phyloP scores from a whole-genome alignment of 37 sponge, comb jelly and placozoan genomes.

The Chondrilla cf. caribensis region DNA sequence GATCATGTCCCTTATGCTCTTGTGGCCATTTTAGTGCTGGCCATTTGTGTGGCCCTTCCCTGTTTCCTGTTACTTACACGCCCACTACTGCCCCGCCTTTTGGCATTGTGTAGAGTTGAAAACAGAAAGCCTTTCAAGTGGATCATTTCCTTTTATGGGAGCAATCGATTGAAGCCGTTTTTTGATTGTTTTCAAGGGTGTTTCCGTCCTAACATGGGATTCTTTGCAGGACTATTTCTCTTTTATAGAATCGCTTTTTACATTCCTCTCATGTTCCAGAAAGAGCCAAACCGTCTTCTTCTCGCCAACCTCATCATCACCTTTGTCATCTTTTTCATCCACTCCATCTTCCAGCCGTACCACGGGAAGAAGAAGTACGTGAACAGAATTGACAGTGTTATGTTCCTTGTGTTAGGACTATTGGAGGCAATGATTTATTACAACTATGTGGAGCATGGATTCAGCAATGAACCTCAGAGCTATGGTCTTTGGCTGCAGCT shows the following conservation, averaged over 20 bases:
- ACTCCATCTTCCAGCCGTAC: slow-evolving; percentile 14
- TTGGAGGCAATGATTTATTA: not conserved
- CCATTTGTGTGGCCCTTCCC: not conserved
- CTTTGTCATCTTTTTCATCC: not conserved
- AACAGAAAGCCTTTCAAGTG: not conserved
- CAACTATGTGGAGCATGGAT: not conserved
- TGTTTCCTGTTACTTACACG: slow-evolving; percentile 8
- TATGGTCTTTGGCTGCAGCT: not conserved
- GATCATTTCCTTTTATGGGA: slow-evolving; percentile 16
- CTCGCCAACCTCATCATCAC: not conserved
- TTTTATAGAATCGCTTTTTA: not conserved
- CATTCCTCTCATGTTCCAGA: not conserved
- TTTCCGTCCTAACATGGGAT: not conserved
- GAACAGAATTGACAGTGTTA: not conserved
- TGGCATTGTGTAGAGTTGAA: not conserved
- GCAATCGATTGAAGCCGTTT: slow-evolving; percentile 9
- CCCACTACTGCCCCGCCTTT: not conserved
- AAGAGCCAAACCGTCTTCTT: not conserved
- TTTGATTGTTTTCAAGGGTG: slow-evolving; percentile 18
- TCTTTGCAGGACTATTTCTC: slow-evolving; percentile 9
- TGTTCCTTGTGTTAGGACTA: not conserved
- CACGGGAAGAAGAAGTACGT: not conserved
- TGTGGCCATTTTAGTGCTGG: not conserved
- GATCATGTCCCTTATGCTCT: not conserved
- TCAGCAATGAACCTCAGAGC: not conserved